Evolutionary conservation across 92 coral and sea anemone genomes (phyloP).

Genomic region (Hydrozoanthus gracilis): DNA sequence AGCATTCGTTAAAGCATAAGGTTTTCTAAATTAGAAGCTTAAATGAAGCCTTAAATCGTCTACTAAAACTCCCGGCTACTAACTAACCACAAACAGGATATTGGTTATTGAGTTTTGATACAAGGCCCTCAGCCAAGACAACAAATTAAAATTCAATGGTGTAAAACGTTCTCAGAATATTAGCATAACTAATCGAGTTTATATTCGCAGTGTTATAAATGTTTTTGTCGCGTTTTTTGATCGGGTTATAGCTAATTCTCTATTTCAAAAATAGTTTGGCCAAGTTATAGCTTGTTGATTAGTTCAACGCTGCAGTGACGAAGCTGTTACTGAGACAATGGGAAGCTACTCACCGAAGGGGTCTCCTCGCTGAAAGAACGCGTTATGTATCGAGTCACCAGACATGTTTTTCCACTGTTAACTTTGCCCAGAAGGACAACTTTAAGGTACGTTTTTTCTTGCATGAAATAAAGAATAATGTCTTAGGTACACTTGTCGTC

Average conservation of each 20-base stretch:
- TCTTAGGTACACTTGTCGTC: not conserved
- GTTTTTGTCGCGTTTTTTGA: too few relatives aligned
- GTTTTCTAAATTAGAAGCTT: too few relatives aligned
- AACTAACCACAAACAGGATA: not conserved
- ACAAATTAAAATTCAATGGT: conserved; percentile 8
- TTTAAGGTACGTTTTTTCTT: conserved; percentile 95
- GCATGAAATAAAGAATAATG: conserved; percentile 74
- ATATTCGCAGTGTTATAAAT: too few relatives aligned
- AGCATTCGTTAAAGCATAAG: not conserved
- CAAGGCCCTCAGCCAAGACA: not conserved
- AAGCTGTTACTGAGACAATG: too few relatives aligned
- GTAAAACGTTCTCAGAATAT: not conserved
- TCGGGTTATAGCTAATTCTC: too few relatives aligned
- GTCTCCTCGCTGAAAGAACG: conserved; percentile 96
- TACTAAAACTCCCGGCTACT: not conserved
- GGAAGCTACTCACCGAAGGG: conserved; percentile 80
- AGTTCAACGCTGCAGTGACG: not conserved
- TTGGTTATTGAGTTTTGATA: not conserved
- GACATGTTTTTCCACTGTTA: conserved; percentile 98
- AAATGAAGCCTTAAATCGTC: not conserved
- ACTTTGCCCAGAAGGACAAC: conserved; percentile 99
- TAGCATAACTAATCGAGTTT: too few relatives aligned
- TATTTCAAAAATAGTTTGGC: too few relatives aligned
- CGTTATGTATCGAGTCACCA: conserved; percentile 96
- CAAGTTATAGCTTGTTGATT: too few relatives aligned